A percentile compares a stretch with the other conserved stretches of the same genome.
These are phyloP conservation scores for Valencia hispanica DNA, from an alignment of 2,797 vertebrate species.

Conservation along the genomic window DNA sequence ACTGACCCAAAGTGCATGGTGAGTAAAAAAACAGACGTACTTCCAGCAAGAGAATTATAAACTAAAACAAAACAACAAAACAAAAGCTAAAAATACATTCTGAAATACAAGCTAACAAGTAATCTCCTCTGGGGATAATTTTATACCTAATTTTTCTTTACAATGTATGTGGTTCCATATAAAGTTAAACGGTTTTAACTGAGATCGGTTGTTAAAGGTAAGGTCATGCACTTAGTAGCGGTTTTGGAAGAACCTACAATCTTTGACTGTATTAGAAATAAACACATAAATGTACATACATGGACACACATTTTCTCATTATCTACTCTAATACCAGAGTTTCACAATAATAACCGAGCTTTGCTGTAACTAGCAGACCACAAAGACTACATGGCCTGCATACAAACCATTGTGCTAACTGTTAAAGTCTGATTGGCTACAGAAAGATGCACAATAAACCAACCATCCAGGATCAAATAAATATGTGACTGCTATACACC, in stretches of 20 bases:
- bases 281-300: conserved; percentile 8
- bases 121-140: background rate
- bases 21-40: background rate
- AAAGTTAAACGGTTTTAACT: background rate
- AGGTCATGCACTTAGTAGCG: background rate
- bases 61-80: conserved; percentile 30
- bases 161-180: background rate
- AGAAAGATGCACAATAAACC: conserved; percentile 45
- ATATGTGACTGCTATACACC: conserved; percentile 4
- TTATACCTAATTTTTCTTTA: background rate
- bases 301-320: too few species aligned
- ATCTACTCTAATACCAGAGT: conserved; percentile 8
- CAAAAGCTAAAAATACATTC: conserved; percentile 19
- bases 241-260: background rate
- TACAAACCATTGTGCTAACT: conserved; percentile 32
- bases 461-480: conserved; percentile 47
- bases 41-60: conserved; percentile 36
- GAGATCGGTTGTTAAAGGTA: background rate
- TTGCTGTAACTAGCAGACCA: conserved; percentile 49
- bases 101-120: conserved; percentile 12
- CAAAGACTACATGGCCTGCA: conserved; percentile 34
- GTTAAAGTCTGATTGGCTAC: conserved; percentile 4
- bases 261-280: background rate
- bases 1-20: background rate
- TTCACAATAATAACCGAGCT: conserved; percentile 34